Conservation (phyloP, 2,888 invertebrate species). For the Exephanes ischioxanthus region DNA sequence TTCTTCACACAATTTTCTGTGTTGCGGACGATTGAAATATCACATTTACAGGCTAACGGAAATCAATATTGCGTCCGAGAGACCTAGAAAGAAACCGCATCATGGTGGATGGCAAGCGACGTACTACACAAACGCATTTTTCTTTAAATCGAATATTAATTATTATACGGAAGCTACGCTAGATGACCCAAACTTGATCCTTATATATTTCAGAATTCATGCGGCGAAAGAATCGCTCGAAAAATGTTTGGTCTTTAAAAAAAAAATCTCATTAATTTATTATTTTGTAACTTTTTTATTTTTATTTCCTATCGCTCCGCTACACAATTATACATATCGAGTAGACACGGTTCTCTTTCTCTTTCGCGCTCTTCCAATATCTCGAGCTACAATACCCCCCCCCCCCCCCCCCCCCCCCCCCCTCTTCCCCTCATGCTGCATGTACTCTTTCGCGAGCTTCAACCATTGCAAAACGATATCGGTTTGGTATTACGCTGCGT, state of each 20-base stretch:
- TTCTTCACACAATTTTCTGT: background rate
- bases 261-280: background rate
- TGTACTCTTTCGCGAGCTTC: background rate
- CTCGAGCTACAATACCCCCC: background rate
- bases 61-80: background rate
- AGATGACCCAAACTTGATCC: too few species aligned
- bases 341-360: constrained; percentile 12
- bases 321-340: constrained; percentile 4
- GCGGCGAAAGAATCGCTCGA: too few species aligned
- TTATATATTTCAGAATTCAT: too few species aligned
- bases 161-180: too few species aligned
- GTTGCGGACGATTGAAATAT: background rate
- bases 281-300: background rate
- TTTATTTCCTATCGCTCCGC: background rate
- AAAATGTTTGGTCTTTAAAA: background rate
- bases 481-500: background rate
- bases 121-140: background rate
- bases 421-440: too few species aligned
- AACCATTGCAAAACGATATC: constrained; percentile 3
- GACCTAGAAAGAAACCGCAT: background rate
- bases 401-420: too few species aligned
- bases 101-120: too few species aligned
- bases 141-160: background rate
- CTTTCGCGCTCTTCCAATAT: constrained; percentile 11
- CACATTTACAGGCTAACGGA: background rate